Percentiles rank a stretch among this genome's conserved stretches.
These are phyloP conservation scores for Synanthedon myopaeformis DNA, from an alignment of 2,888 invertebrate genomes.

Conservation along the genomic window DNA sequence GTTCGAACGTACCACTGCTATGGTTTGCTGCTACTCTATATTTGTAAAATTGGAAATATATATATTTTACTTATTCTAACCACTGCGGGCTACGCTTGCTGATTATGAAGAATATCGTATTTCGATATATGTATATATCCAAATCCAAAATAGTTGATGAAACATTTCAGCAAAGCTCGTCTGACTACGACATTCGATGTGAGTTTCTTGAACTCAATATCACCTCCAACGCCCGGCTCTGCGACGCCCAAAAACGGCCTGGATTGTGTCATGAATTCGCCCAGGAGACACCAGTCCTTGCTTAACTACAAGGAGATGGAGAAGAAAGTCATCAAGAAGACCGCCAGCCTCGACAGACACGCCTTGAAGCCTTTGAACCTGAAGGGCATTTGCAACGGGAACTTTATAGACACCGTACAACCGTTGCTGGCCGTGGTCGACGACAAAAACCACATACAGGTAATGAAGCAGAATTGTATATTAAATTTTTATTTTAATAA, in stretches of 20 bases:
- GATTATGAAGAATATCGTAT: too few species aligned
- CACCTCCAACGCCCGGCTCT: constrained; percentile 35
- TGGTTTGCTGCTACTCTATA: too few species aligned
- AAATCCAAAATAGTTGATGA: too few species aligned
- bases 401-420: constrained; percentile 31
- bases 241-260: constrained; percentile 19
- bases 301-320: constrained; percentile 29
- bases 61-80: too few species aligned
- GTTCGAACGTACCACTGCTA: too few species aligned
- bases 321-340: constrained; percentile 33
- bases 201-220: constrained; percentile 36
- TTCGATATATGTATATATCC: too few species aligned
- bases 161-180: constrained; percentile 40
- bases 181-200: constrained; percentile 59
- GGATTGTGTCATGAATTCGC: constrained; percentile 29
- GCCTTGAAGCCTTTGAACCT: constrained; percentile 50
- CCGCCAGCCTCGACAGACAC: constrained; percentile 49
- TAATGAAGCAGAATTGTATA: constrained; percentile 11
- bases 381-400: constrained; percentile 51
- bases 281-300: constrained; percentile 47
- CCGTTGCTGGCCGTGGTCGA: constrained; percentile 60
- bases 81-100: too few species aligned
- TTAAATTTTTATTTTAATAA: not conserved
- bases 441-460: constrained; percentile 62
- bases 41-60: too few species aligned